Percentiles rank a stretch among this genome's conserved stretches.
Conservation (phyloP, 2,888 invertebrate genomes). For the Campopleginae sp. region DNA sequence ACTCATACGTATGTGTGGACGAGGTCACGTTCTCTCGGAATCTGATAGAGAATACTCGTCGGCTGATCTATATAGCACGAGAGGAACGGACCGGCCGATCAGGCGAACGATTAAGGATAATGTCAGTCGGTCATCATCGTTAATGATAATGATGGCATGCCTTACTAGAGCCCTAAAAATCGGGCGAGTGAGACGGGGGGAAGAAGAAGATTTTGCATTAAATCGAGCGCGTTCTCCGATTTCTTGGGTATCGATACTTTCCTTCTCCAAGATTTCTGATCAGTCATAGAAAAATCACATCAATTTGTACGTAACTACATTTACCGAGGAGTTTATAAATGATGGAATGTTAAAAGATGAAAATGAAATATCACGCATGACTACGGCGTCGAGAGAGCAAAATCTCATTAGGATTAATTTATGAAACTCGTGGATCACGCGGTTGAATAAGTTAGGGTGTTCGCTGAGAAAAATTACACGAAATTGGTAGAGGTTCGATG, state of each 20-base stretch:
- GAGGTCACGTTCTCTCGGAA: conserved; percentile 76
- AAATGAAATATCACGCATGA: not conserved
- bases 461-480: conserved; percentile 73
- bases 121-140: conserved; percentile 80
- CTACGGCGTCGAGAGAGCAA: not conserved
- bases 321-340: not conserved
- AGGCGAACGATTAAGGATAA: conserved; percentile 79
- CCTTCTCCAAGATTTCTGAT: not conserved
- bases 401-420: conserved; percentile 9
- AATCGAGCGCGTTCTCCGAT: conserved; percentile 45
- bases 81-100: conserved; percentile 68
- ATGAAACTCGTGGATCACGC: conserved; percentile 65
- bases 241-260: conserved; percentile 35
- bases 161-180: conserved; percentile 26
- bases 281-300: conserved; percentile 12
- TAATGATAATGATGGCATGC: conserved; percentile 77
- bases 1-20: conserved; percentile 51
- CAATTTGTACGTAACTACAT: not conserved
- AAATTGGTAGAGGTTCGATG: conserved; percentile 75
- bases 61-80: conserved; percentile 34
- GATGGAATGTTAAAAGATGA: not conserved
- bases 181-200: conserved; percentile 18
- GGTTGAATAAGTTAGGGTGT: conserved; percentile 56
- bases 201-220: conserved; percentile 65
- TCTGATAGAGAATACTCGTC: conserved; percentile 72